Percentiles rank a stretch among this genome's conserved stretches.
phyloP scores from a whole-genome alignment of 37 sponge, comb jelly and placozoan species.

The Bolinopsis microptera region DNA sequence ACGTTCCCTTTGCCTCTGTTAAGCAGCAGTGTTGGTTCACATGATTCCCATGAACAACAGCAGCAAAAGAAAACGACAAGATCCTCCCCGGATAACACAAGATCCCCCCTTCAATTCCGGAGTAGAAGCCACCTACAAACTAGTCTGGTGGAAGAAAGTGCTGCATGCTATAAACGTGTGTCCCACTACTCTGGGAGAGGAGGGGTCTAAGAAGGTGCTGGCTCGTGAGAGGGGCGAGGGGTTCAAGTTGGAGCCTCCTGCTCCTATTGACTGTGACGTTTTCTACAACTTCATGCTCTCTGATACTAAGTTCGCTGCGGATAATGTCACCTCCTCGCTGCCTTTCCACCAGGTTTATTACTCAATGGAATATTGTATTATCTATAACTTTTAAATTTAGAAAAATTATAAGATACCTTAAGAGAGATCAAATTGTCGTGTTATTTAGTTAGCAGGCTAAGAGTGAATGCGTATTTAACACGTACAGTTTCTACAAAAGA shows the following conservation, averaged over 20 bases:
- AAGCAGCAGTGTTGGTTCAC: too few species aligned
- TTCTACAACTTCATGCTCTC: slow-evolving; percentile 59
- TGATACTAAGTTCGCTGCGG: neutral
- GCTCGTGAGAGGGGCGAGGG: neutral
- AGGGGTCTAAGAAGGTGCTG: neutral
- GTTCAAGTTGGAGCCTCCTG: neutral
- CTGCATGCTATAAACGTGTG: neutral
- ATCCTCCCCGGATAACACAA: neutral
- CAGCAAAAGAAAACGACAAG: neutral
- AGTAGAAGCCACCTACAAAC: neutral
- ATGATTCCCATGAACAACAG: neutral
- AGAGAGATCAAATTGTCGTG: too few species aligned
- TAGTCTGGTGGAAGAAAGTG: slow-evolving; percentile 10
- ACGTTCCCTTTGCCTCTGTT: too few species aligned
- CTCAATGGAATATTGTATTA: too few species aligned
- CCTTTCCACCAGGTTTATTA: too few species aligned
- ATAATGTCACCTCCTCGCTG: neutral
- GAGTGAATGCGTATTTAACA: too few species aligned
- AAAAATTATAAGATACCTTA: too few species aligned
- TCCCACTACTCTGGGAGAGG: neutral
- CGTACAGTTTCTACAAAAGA: too few species aligned
- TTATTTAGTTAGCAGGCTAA: too few species aligned
- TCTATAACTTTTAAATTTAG: too few species aligned
- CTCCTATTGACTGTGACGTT: neutral
- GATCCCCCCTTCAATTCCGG: neutral